Base-by-base conservation (phyloP, 1,140 invertebrate genomes). In the Drosophila grimshawi region DNA sequence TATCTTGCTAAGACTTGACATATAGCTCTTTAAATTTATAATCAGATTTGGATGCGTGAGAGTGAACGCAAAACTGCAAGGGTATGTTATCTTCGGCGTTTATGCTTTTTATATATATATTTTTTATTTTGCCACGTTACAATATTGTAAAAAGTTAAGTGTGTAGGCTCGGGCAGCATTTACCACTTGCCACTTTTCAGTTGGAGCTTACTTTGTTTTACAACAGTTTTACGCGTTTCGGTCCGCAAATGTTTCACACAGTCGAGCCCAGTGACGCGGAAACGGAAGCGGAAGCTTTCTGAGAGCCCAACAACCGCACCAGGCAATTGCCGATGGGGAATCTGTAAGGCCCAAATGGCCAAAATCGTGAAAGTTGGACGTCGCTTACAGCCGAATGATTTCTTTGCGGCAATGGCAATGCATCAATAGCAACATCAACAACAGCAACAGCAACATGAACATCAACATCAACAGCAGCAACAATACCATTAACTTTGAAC, bases 321-420 rank as follows among this genome's bases (percentile, higher is more conserved):
- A 7, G 33, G 39, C 59, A 37, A 63, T 46, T 45, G 64, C 53
- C 49, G 19, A 48, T 46, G 60, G 27, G 60, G 60, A 71, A 57
- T 48, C 32, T 33, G 53, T 43, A 48, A 55, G 37, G 41, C 29
- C 48, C 35, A 39, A 63, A 48, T 33, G 8, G 46, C 45, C 29
- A 43, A 78, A 82, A 75, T 43, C 62, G 80, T 64, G 53, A 63
- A 81, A 45, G 65, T 53, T 76, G 48, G 64, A 52, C 61, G 67
- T 66, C 83, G 69, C 70, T 83, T 81, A 76, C 80, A 60, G 65
- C 10, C 76, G 65, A 82, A 33, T 77, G 80, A 55, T 53, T 83
- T 56, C 80, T 79, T 83, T 82, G 80, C 63, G 68, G 49, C 71
- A 56, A 82, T 83, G 81, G 49, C 71, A 56, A 82, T 83, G 81